Base-by-base conservation (phyloP, 1,140 invertebrate genomes). In the Bacillus rossius region DNA sequence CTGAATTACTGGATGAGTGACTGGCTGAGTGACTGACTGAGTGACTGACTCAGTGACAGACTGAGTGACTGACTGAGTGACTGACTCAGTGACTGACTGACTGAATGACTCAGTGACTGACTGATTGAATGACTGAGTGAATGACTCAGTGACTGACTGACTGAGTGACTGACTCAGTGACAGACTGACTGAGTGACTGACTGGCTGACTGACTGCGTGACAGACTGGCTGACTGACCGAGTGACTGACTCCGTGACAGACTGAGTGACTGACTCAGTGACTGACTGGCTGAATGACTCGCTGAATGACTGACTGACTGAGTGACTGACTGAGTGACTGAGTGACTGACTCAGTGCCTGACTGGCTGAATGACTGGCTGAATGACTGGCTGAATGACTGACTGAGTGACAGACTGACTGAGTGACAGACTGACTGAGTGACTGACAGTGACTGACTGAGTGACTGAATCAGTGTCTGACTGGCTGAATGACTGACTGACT, bases 281-380 rank as follows among this genome's bases (percentile, higher is more conserved):
- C 17, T 48, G 45, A n/a, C n/a, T n/a, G n/a, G n/a, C n/a, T n/a
- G n/a, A n/a, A n/a, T n/a, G n/a, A n/a, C n/a, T n/a, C n/a, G 13
- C 37, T 49, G 41, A 55, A 34, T 41, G 20, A 55, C 29, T 55
- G 52, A 55, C 52, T 55, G 52, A 19, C 5, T 13, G 38, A 17
- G 20, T 52, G 50, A 47, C 43, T 40, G 38, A 48, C 57, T 14
- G 60, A 59, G 19, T 61, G 57, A 22, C 65, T 47, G 43, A 47
- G 7, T 47, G 43, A 55, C 52, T 55, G 52, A 48, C 34, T 55
- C 37, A 43, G 25, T 52, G 50, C 16, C 43, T 55, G 52, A 55
- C 52, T 41, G 20, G 23, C 17, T 55, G 52, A 55, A 13, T 55
- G 52, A 48, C 34, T 50, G 41, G 22, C 22, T 45, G 8, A 7